Conservation (phyloP, 2,113 vertebrate genomes). For the Sardina pilchardus region DNA sequence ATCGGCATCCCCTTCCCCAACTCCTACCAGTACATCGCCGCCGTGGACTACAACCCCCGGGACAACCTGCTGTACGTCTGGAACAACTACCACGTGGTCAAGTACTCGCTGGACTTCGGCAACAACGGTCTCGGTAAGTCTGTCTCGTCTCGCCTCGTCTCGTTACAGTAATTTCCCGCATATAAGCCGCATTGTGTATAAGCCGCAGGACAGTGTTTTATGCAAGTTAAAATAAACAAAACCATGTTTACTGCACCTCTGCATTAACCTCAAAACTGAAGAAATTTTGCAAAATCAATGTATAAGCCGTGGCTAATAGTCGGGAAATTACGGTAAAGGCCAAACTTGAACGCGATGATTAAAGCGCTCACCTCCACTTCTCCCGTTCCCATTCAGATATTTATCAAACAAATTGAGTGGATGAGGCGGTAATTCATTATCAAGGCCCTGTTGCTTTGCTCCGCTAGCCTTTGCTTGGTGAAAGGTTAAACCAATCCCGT, state of each 20-base stretch:
- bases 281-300: too few relatives aligned
- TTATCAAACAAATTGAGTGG: constrained; percentile 11
- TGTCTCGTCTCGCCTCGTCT: not conserved
- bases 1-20: constrained; percentile 94
- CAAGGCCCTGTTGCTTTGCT: not conserved
- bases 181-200: too few relatives aligned
- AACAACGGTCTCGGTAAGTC: constrained; percentile 81
- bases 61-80: constrained; percentile 99
- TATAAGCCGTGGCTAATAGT: too few relatives aligned
- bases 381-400: not conserved
- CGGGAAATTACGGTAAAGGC: too few relatives aligned
- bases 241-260: too few relatives aligned
- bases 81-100: constrained; percentile 99
- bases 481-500: constrained; percentile 1
- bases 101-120: constrained; percentile 96
- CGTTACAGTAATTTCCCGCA: too few relatives aligned
- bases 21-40: constrained; percentile 97
- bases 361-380: not conserved
- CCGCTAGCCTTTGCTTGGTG: not conserved
- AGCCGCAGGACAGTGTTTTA: too few relatives aligned
- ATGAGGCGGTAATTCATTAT: not conserved
- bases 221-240: too few relatives aligned
- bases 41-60: constrained; percentile 99
- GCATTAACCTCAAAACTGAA: too few relatives aligned
- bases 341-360: not conserved